Conservation (phyloP, 2,797 vertebrate genomes). For the Pipistrellus pipistrellus region DNA sequence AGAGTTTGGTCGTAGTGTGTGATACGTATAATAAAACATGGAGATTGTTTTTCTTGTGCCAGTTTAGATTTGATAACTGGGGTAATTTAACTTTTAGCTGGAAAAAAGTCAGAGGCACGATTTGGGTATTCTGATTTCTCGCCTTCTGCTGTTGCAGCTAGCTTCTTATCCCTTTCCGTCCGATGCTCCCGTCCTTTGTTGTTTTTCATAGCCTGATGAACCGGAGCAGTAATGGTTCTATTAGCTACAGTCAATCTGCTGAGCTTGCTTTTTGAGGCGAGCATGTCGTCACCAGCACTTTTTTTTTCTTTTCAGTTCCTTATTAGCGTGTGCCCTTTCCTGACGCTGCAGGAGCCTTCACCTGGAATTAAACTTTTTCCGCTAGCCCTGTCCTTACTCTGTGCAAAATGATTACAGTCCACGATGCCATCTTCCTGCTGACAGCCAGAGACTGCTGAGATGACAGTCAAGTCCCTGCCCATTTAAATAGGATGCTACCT, state of each 20-base stretch:
- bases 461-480: slow-evolving; percentile 87
- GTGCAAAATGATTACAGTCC: slow-evolving; percentile 94
- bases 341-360: slow-evolving; percentile 94
- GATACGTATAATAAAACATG: slow-evolving; percentile 62
- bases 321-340: slow-evolving; percentile 91
- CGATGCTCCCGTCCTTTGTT: slow-evolving; percentile 86
- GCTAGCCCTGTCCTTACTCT: slow-evolving; percentile 90
- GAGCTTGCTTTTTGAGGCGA: slow-evolving; percentile 91
- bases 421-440: slow-evolving; percentile 93
- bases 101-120: slow-evolving; percentile 71
- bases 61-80: slow-evolving; percentile 78
- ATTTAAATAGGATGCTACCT: slow-evolving; percentile 85
- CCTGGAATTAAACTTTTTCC: slow-evolving; percentile 93
- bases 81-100: slow-evolving; percentile 76
- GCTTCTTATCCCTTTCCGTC: slow-evolving; percentile 74
- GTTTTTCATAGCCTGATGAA: slow-evolving; percentile 90
- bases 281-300: slow-evolving; percentile 84
- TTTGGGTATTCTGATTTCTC: slow-evolving; percentile 63
- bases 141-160: slow-evolving; percentile 41
- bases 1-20: slow-evolving; percentile 12
- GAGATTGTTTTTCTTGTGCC: slow-evolving; percentile 65
- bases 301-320: slow-evolving; percentile 84
- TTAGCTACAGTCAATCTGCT: slow-evolving; percentile 93
- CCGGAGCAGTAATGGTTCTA: slow-evolving; percentile 92
- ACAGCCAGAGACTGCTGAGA: slow-evolving; percentile 91